phyloP scores from a whole-genome alignment of 2,797 vertebrate species.

The Phyllotis vaccarum region DNA sequence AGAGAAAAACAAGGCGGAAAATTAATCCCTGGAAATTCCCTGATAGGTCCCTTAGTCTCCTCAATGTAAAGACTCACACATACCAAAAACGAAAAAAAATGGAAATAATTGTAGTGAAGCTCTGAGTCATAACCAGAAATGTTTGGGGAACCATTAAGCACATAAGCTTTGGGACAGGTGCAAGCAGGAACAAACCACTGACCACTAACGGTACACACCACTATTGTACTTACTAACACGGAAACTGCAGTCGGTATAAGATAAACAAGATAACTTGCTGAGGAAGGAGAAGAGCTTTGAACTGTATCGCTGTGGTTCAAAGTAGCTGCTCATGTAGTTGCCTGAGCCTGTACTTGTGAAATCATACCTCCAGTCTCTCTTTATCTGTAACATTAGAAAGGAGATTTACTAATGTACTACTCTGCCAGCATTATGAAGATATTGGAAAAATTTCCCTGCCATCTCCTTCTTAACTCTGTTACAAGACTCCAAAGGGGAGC shows the following conservation, averaged over 20 bases:
- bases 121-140: background rate
- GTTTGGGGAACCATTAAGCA: background rate
- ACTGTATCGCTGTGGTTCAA: background rate
- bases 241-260: background rate
- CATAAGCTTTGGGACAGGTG: background rate
- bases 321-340: background rate
- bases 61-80: background rate
- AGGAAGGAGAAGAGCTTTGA: background rate
- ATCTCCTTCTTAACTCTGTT: background rate
- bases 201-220: no score
- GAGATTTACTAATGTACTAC: background rate
- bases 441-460: background rate
- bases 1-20: background rate
- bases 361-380: background rate
- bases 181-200: background rate
- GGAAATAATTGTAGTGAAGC: background rate
- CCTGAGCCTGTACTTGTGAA: background rate
- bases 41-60: background rate
- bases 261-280: background rate
- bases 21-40: background rate
- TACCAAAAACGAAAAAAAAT: background rate
- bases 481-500: background rate
- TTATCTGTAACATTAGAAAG: background rate
- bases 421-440: background rate
- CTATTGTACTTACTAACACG: rapidly evolving